Evolutionary conservation across 2,888 invertebrate species (phyloP), one percentile per base, ranked within the genome.

Genomic region (Hydroisotoma schaefferi): DNA sequence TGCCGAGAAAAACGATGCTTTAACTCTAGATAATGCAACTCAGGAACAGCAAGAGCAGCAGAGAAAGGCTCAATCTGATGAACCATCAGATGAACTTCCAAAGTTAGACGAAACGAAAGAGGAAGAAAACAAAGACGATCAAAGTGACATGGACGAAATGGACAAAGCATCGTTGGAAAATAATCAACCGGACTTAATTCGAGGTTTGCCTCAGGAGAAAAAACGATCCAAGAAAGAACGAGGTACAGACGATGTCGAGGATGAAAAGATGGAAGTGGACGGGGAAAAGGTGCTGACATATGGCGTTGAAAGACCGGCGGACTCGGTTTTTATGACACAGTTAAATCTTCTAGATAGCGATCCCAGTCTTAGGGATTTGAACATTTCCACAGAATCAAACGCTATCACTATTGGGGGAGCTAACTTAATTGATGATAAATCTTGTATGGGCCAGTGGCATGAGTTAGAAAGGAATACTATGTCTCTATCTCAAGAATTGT

Each of bases 401-500:
- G 18, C n/a, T 38, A 23, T 12, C 38, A 23, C 29, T 56, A n/a
- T n/a, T n/a, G n/a, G n/a, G n/a, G 18, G 5, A 18, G 20, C 27
- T 22, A 26, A n/a, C 22, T 25, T 22, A 29, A 58, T n/a, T 40
- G 25, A 48, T 20, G 69, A 68, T 15, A 46, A 64, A 12, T 33
- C 49, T 6, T 48, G 63, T 8, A 44, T 69, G 23, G 55, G 47
- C 3, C 60, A 63, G 18, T 74, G 74, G 74, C 68, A 68, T 25
- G 70, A 73, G 49, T 55, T 72, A 27, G 74, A 74, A 48, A 52
- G 62, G n/a, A 67, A 76, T 52, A 80, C 79, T 0, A 63, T 75
- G 1, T 73, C 76, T 70, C 75, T 92, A 63, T 88, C 94, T 0
- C 85, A 89, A 57, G 89, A 92, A 70, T 81, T 99, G 33, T 93